phyloP scores from a whole-genome alignment of 2,888 invertebrate genomes.

The Cephonodes hylas region DNA sequence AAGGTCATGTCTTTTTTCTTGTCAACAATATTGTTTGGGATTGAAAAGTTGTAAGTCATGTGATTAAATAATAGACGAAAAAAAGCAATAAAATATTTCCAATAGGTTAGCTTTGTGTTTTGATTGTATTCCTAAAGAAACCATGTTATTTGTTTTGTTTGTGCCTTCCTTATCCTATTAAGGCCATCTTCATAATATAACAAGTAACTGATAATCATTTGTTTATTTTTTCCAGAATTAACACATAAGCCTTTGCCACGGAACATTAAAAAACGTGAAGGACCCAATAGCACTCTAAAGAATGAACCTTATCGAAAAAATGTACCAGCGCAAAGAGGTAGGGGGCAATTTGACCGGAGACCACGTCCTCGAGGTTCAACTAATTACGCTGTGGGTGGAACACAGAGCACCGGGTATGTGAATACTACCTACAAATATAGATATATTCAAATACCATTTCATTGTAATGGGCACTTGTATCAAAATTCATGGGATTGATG shows the following conservation, averaged over 20 bases:
- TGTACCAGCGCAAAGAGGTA: conserved; percentile 84
- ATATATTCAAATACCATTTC: neutral
- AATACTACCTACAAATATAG: neutral
- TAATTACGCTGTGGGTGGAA: conserved; percentile 81
- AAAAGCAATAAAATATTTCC: too few relatives aligned
- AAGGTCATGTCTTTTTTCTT: conserved; percentile 44
- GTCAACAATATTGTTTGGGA: conserved; percentile 8
- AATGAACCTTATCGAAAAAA: conserved; percentile 85
- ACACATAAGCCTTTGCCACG: conserved; percentile 83
- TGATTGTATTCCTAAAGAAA: neutral
- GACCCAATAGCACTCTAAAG: conserved; percentile 78
- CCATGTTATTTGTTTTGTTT: too few relatives aligned
- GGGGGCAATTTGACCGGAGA: conserved; percentile 86
- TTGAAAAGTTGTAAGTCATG: neutral
- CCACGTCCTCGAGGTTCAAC: conserved; percentile 83
- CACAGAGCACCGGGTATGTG: conserved; percentile 84
- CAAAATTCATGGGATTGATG: too few relatives aligned
- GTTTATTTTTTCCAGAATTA: conserved; percentile 48
- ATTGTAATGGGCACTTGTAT: too few relatives aligned
- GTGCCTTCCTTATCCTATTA: too few relatives aligned
- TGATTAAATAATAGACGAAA: neutral
- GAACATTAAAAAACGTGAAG: conserved; percentile 84
- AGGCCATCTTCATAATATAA: too few relatives aligned
- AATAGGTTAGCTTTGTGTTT: neutral
- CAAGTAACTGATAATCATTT: too few relatives aligned